Conservation (phyloP, 1,140 invertebrate genomes). For the Saccostrea echinata region DNA sequence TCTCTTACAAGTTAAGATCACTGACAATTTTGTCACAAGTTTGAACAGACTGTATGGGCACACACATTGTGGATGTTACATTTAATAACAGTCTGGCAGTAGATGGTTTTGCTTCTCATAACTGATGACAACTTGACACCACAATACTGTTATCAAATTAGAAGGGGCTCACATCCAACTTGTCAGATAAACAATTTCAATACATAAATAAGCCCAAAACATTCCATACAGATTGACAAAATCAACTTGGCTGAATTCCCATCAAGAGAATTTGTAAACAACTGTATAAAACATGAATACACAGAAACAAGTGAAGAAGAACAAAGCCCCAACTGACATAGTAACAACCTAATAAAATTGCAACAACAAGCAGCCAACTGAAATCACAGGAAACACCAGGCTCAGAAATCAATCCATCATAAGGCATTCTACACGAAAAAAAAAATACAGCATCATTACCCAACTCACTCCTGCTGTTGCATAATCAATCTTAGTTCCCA, state of each 20-base stretch:
- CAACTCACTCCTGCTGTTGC: conserved; percentile 22
- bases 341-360: conserved; percentile 37
- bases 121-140: not conserved
- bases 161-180: not conserved
- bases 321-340: conserved; percentile 29
- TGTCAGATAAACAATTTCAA: not conserved
- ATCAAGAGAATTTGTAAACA: conserved; percentile 37
- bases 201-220: conserved; percentile 4
- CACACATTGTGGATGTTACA: not conserved
- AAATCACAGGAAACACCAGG: conserved; percentile 34
- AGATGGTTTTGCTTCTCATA: not conserved
- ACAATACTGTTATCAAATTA: conserved; percentile 10
- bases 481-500: not conserved
- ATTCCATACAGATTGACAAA: conserved; percentile 27
- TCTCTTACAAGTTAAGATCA: not conserved
- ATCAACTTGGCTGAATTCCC: conserved; percentile 4
- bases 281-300: conserved; percentile 32
- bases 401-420: conserved; percentile 9
- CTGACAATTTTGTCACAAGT: not conserved
- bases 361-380: conserved; percentile 36
- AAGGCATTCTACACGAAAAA: conserved; percentile 23
- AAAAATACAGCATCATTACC: conserved; percentile 7
- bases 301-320: conserved; percentile 7
- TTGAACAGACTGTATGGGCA: not conserved
- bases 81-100: not conserved